Evolutionary conservation across 2,113 vertebrate species (phyloP).

Genomic region (Hylia prasina): DNA sequence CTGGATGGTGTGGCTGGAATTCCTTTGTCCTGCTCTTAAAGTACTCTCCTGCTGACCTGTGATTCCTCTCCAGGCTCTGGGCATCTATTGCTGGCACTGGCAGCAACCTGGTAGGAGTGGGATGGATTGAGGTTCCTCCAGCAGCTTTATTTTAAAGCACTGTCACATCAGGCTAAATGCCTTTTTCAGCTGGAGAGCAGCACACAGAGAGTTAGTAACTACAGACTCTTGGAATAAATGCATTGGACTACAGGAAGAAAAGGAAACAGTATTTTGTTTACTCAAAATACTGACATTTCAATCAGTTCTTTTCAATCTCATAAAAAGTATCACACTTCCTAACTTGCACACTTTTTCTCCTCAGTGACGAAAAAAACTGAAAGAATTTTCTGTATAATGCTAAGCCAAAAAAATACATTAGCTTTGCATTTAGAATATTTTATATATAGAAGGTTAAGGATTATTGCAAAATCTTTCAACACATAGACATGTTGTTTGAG

Average conservation of each 20-base stretch:
- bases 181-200: neutral
- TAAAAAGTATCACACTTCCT: neutral
- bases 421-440: neutral
- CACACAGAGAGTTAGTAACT: neutral
- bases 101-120: neutral
- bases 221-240: neutral
- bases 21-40: neutral
- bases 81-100: neutral
- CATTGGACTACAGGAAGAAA: neutral
- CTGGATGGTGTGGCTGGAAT: neutral
- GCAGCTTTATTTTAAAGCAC: neutral
- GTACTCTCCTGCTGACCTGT: neutral
- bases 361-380: neutral
- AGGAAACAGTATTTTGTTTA: neutral
- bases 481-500: neutral
- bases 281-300: neutral
- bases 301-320: neutral
- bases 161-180: neutral
- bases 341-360: neutral
- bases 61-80: neutral
- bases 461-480: constrained; percentile 16
- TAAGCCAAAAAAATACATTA: neutral
- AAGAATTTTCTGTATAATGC: neutral
- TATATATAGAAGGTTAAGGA: neutral
- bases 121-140: neutral